Conservation (phyloP, 1,140 invertebrate genomes). For the Temnothorax curvispinosus region DNA sequence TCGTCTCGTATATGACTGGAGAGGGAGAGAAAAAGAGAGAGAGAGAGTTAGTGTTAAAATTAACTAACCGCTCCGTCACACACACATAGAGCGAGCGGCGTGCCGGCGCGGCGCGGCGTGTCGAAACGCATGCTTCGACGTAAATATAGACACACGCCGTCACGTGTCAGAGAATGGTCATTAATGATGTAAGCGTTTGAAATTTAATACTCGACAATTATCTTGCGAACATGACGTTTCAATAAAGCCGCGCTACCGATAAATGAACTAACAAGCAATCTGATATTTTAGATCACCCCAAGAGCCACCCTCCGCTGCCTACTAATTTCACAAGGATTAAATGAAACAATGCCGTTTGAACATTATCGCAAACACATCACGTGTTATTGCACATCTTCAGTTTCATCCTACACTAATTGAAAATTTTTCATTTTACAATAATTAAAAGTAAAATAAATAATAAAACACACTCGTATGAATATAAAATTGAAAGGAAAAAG, state of each 20-base stretch:
- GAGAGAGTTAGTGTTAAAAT: constrained; percentile 67
- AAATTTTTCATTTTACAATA: too few species aligned
- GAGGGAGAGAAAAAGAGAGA: not conserved
- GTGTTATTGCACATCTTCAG: not conserved
- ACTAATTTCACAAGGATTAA: constrained; percentile 32
- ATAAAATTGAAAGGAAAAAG: too few species aligned
- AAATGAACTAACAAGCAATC: constrained; percentile 52
- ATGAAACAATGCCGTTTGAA: constrained; percentile 20
- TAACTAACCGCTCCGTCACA: constrained; percentile 50
- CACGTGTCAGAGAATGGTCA: constrained; percentile 61
- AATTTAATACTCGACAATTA: constrained; percentile 55
- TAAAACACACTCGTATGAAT: too few species aligned
- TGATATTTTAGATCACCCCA: constrained; percentile 49
- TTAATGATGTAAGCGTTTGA: constrained; percentile 69
- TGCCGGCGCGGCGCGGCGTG: constrained; percentile 4
- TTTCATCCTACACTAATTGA: not conserved
- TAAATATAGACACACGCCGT: constrained; percentile 68
- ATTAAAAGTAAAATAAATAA: too few species aligned
- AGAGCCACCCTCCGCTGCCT: not conserved
- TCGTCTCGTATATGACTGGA: constrained; percentile 33
- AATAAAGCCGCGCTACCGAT: constrained; percentile 36
- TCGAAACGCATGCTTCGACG: constrained; percentile 45
- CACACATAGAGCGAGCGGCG: not conserved
- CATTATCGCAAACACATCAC: not conserved
- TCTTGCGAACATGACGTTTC: constrained; percentile 22